Evolutionary conservation across 2,113 vertebrate species (phyloP).

Genomic region (Phainopepla nitens): DNA sequence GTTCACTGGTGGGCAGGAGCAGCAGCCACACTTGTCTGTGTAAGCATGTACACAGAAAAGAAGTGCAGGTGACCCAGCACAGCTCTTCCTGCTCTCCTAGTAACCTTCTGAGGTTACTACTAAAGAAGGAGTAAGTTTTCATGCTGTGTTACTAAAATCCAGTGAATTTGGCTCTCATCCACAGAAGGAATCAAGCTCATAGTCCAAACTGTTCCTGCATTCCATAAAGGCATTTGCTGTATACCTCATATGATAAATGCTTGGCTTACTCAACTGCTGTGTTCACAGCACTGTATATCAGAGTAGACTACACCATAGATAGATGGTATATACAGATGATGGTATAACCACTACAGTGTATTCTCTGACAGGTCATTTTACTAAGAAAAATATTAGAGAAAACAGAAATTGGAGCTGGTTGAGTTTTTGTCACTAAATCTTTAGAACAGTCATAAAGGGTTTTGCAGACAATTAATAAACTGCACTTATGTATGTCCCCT

Average conservation of each 20-base stretch:
- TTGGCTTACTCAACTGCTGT: background rate
- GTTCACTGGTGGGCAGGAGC: background rate
- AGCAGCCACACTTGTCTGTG: background rate
- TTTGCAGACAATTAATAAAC: background rate
- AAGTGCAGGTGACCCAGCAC: background rate
- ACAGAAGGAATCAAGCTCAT: background rate
- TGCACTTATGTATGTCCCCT: background rate
- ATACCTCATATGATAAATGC: background rate
- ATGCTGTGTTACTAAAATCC: background rate
- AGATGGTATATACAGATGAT: background rate
- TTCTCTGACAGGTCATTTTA: background rate
- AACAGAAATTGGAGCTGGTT: background rate
- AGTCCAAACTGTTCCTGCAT: background rate
- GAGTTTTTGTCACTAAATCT: background rate
- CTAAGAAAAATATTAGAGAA: background rate
- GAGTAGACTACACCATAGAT: background rate
- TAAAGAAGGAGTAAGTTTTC: background rate
- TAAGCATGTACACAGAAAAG: background rate
- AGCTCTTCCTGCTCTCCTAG: background rate
- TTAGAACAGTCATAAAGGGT: background rate
- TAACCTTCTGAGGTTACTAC: background rate
- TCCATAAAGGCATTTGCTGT: background rate
- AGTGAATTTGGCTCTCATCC: background rate
- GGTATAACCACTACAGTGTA: background rate
- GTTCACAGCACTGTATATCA: background rate